Conservation (phyloP, 2,113 vertebrate genomes). For the Pangasianodon hypophthalmus region DNA sequence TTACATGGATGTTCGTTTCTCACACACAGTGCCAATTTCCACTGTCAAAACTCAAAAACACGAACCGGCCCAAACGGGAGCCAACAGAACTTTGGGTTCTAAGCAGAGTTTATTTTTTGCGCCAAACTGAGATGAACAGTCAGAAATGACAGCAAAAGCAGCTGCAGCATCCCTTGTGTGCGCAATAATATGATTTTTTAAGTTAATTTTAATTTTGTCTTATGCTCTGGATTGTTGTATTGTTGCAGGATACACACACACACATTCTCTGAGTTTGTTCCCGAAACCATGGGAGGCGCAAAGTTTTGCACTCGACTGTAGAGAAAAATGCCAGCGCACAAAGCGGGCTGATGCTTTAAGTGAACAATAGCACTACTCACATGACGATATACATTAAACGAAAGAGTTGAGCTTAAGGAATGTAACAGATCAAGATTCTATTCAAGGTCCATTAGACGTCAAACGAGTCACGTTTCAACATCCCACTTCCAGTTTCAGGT, state of each 20-base stretch:
- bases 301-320: background rate
- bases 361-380: background rate
- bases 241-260: background rate
- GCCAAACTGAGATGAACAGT: background rate
- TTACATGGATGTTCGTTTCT: too few species aligned
- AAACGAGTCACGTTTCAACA: background rate
- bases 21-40: too few species aligned
- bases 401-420: background rate
- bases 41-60: too few species aligned
- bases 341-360: background rate
- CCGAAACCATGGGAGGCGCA: background rate
- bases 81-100: background rate
- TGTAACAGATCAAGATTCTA: background rate
- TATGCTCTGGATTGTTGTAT: background rate
- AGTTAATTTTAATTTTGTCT: background rate
- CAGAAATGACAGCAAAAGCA: background rate
- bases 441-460: background rate
- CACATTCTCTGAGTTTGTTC: background rate
- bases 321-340: background rate
- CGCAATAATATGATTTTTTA: background rate
- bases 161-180: background rate
- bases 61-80: background rate
- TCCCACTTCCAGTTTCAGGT: background rate
- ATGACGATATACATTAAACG: background rate
- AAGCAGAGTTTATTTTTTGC: background rate